Percentiles rank a stretch among this genome's conserved stretches.
Conservation (phyloP, 2,797 vertebrate species). For the Anas bahamensis region DNA sequence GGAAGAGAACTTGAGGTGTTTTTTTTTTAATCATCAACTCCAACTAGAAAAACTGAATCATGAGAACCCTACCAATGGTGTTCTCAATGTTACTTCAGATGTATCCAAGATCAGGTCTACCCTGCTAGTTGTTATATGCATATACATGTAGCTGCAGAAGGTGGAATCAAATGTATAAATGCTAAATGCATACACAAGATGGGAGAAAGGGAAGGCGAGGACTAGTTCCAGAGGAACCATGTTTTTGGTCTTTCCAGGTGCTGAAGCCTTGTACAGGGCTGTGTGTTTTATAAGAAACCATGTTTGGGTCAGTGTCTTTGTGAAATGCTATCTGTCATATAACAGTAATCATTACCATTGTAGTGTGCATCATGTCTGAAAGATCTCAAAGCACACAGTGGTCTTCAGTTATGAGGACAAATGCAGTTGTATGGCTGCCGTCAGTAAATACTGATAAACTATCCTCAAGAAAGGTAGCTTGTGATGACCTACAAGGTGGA, state of each 20-base stretch:
- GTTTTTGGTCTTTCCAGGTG: neutral
- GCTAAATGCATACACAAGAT: neutral
- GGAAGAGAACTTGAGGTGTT: neutral
- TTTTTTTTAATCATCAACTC: neutral
- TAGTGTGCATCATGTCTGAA: neutral
- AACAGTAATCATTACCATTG: neutral
- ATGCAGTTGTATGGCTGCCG: neutral
- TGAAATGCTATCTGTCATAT: neutral
- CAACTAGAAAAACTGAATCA: neutral
- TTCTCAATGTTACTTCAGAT: neutral
- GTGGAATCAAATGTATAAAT: neutral
- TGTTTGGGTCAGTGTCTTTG: neutral
- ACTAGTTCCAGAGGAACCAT: neutral
- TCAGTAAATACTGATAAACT: neutral
- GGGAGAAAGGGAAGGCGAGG: neutral
- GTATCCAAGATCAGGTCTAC: neutral
- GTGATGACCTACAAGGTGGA: neutral
- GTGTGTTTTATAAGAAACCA: neutral
- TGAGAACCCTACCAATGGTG: neutral
- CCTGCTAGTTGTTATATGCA: neutral
- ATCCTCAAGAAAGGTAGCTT: neutral
- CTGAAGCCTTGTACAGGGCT: neutral
- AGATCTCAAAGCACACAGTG: neutral
- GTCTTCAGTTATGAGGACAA: neutral
- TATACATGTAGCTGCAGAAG: neutral